phyloP scores from a whole-genome alignment of 2,888 invertebrate species.

The Tethea ocularis region DNA sequence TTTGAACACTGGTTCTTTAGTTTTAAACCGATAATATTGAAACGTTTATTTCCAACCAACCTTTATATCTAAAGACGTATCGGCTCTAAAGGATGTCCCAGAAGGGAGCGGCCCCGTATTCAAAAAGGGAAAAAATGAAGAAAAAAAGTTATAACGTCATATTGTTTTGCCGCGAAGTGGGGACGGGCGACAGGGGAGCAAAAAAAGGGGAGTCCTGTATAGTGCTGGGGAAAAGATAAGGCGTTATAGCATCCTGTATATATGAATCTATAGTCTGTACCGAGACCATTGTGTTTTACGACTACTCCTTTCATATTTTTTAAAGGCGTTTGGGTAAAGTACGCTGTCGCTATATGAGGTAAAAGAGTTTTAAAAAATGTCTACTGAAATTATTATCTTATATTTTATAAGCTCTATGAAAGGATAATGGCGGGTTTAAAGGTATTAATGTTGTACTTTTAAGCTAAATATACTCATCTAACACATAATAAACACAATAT shows the following conservation, averaged over 20 bases:
- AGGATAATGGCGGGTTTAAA: too few relatives aligned
- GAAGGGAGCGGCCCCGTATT: constrained; percentile 70
- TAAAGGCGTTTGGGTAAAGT: constrained; percentile 57
- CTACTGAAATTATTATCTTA: not conserved
- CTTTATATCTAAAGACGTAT: constrained; percentile 61
- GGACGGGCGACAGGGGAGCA: constrained; percentile 41
- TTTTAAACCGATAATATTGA: not conserved
- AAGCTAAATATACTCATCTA: too few relatives aligned
- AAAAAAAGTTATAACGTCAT: constrained; percentile 83
- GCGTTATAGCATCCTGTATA: constrained; percentile 67
- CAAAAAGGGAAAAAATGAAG: constrained; percentile 79
- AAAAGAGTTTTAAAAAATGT: not conserved
- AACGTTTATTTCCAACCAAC: constrained; percentile 22
- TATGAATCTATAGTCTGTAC: constrained; percentile 47
- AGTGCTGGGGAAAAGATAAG: constrained; percentile 76
- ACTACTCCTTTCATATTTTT: constrained; percentile 63
- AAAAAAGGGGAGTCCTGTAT: constrained; percentile 62
- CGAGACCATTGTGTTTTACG: constrained; percentile 66
- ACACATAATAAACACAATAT: too few relatives aligned
- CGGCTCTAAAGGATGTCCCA: constrained; percentile 60
- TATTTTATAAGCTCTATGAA: not conserved
- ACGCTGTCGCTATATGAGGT: constrained; percentile 19
- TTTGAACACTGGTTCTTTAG: not conserved
- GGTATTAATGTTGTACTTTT: too few relatives aligned
- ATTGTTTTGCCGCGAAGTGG: constrained; percentile 81